Base-by-base conservation (phyloP, 1,140 invertebrate genomes). In the Magallana ariakensis region DNA sequence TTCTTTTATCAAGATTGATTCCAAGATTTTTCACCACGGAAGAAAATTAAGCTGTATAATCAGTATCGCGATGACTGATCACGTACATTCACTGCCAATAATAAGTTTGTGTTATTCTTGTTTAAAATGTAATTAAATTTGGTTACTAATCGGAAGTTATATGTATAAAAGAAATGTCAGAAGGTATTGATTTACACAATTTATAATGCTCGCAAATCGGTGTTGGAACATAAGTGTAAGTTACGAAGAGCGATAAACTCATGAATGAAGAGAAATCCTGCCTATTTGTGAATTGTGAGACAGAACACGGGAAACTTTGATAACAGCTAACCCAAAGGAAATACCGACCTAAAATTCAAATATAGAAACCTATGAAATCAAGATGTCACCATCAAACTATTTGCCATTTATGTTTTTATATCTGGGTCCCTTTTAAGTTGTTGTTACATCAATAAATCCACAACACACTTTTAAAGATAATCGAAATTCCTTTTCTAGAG, bases 81-180 rank as follows among this genome's bases (percentile, higher is more conserved):
- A 26, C 22, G 22, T 22, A 26, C 66, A 26, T 75, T 75, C 9
- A 46, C 33, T 75, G 33, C 33, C 8, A 75, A 75, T 22, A 26
- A 75, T 75, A 75, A 19, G 33, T 75, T 75, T 75, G 33, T 75
- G 66, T 75, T 75, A 75, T 75, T 75, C 26, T 75, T 33, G 66
- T 75, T 75, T 75, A 75, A 75, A 75, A 75, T 75, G 22, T 22
- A 75, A 75, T 75, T 75, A 10, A 75, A 75, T 75, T 26, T 75
- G 22, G 66, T 26, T 75, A 75, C 66, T 75, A 75, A 75, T 75
- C 66, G 66, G 66, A 75, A 75, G 66, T 75, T 26, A 75, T 75
- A 75, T 75, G 66, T 75, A 33, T 13, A 26, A 26, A 22, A 26
- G 66, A 75, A 75, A 75, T 75, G 66, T 75, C 66, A 75, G 26